phyloP scores from a whole-genome alignment of 1,140 invertebrate genomes.

The Trichomalopsis sarcophagae region DNA sequence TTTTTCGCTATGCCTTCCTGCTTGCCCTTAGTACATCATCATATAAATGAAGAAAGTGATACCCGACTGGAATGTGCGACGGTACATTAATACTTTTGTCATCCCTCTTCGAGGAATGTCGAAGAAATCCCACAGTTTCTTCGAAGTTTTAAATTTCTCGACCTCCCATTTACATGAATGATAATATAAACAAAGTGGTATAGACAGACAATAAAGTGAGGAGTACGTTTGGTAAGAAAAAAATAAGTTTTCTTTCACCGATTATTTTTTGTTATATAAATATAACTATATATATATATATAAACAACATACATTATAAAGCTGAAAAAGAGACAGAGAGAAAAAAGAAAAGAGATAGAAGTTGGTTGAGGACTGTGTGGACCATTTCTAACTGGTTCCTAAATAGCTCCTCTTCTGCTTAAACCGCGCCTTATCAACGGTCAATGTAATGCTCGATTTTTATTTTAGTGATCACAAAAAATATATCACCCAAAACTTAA shows the following conservation, averaged over 20 bases:
- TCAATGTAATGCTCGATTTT: not conserved
- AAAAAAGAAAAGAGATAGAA: slow-evolving; percentile 55
- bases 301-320: slow-evolving; percentile 29
- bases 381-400: slow-evolving; percentile 69
- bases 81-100: not conserved
- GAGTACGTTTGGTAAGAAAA: not conserved
- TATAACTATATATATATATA: not conserved
- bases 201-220: slow-evolving; percentile 38
- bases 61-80: not conserved
- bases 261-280: not conserved
- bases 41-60: not conserved
- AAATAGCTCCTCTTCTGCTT: slow-evolving; percentile 41
- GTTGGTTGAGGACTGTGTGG: slow-evolving; percentile 69
- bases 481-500: not conserved
- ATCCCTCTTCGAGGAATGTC: slow-evolving; percentile 10
- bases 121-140: slow-evolving; percentile 44
- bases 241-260: slow-evolving; percentile 10
- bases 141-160: slow-evolving; percentile 50
- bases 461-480: not conserved
- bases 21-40: not conserved
- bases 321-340: slow-evolving; percentile 52
- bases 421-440: not conserved
- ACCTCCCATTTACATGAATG: slow-evolving; percentile 34
- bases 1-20: not conserved
- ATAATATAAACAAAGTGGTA: slow-evolving; percentile 30